phyloP scores from a whole-genome alignment of 2,888 invertebrate genomes.

The Mechanitis mazaeus region DNA sequence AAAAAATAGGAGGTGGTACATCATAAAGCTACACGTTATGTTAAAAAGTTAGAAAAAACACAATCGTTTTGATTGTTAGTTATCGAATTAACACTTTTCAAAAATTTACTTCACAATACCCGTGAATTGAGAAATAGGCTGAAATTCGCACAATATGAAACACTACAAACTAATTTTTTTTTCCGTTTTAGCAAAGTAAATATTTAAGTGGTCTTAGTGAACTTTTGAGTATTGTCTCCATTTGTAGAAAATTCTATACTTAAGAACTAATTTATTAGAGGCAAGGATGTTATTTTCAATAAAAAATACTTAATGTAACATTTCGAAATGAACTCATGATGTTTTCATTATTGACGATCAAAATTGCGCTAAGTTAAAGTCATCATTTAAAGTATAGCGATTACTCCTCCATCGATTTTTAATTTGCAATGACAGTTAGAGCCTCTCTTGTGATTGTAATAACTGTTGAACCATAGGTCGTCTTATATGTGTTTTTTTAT shows the following conservation, averaged over 20 bases:
- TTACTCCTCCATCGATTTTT: conserved; percentile 11
- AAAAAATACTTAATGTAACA: too few species aligned
- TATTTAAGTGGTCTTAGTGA: conserved; percentile 21
- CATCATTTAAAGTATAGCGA: neutral
- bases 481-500: too few species aligned
- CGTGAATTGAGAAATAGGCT: conserved; percentile 64
- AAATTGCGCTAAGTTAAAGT: conserved; percentile 5
- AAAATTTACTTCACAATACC: conserved; percentile 71
- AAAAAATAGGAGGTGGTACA: too few species aligned
- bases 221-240: conserved; percentile 24
- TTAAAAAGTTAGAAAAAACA: too few species aligned
- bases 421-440: conserved; percentile 30
- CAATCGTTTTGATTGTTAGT: conserved; percentile 31
- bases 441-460: conserved; percentile 14
- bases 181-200: conserved; percentile 47
- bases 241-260: neutral
- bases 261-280: too few species aligned
- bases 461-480: conserved; percentile 2
- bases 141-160: conserved; percentile 50
- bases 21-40: too few species aligned
- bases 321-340: too few species aligned
- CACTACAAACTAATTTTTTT: conserved; percentile 59
- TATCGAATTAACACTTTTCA: conserved; percentile 70
- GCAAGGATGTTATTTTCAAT: too few species aligned
- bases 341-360: too few species aligned